Evolutionary conservation across 2,113 vertebrate genomes (phyloP).

Genomic region (Cynopterus brachyotis): DNA sequence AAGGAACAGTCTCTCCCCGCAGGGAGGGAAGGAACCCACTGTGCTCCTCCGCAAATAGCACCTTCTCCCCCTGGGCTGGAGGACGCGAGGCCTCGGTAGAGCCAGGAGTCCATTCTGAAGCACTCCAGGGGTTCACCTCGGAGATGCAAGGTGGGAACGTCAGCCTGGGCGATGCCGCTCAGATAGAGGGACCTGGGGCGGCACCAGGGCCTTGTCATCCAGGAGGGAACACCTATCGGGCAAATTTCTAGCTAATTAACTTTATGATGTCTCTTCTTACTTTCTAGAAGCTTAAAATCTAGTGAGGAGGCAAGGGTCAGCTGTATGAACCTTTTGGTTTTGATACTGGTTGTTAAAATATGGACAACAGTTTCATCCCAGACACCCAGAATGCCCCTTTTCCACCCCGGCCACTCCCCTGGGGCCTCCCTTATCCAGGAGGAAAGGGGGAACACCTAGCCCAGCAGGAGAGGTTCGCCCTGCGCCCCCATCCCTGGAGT

Average conservation of each 20-base stretch:
- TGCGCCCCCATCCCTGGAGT: not conserved
- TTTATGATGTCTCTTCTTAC: not conserved
- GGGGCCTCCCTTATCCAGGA: not conserved
- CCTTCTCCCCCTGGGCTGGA: not conserved
- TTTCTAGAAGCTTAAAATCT: not conserved
- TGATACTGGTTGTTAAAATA: not conserved
- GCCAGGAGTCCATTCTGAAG: not conserved
- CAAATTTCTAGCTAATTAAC: not conserved
- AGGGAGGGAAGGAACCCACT: rapidly evolving
- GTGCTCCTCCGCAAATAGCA: rapidly evolving
- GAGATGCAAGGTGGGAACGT: rapidly evolving
- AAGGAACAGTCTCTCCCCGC: not conserved
- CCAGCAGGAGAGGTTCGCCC: too few species aligned
- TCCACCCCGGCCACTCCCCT: not conserved
- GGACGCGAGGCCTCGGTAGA: rapidly evolving
- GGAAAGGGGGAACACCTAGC: not conserved
- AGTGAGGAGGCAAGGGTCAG: not conserved
- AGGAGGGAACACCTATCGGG: not conserved
- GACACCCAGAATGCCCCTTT: not conserved
- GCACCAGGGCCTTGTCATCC: not conserved
- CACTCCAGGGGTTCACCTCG: not conserved
- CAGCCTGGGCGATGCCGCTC: rapidly evolving
- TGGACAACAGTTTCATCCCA: not conserved
- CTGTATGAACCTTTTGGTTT: not conserved
- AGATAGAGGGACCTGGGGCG: too few species aligned